Evolutionary conservation across 2,888 invertebrate genomes (phyloP).

Genomic region (Palloptera scutellata): DNA sequence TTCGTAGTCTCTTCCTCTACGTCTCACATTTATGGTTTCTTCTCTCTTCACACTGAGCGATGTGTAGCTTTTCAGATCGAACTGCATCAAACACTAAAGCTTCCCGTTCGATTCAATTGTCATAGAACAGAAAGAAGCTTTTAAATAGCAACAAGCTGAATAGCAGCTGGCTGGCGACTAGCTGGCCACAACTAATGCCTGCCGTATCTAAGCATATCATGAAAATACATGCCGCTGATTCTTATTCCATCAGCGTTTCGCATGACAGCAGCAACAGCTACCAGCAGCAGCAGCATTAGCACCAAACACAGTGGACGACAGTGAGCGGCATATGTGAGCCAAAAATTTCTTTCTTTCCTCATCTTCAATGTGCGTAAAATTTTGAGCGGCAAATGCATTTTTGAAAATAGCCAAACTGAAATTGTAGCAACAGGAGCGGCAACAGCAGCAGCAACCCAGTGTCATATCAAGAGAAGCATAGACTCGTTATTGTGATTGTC

Average conservation of each 20-base stretch:
- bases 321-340: background rate
- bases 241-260: constrained; percentile 42
- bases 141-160: constrained; percentile 3
- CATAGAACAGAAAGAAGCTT: background rate
- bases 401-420: too few species aligned
- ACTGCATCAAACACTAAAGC: background rate
- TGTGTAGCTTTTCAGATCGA: too few species aligned
- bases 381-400: background rate
- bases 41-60: too few species aligned
- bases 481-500: too few species aligned
- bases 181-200: too few species aligned
- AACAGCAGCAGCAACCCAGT: too few species aligned
- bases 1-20: too few species aligned
- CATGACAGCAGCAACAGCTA: constrained; percentile 37
- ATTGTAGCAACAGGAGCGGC: too few species aligned
- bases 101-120: background rate
- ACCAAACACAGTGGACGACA: background rate
- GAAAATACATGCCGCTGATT: constrained; percentile 24
- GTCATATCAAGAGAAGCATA: too few species aligned
- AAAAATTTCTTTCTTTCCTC: background rate
- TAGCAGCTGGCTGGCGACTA: background rate
- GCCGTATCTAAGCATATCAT: too few species aligned
- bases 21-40: too few species aligned
- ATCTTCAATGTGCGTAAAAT: background rate
- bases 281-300: background rate